Percentiles rank a stretch among this genome's conserved stretches.
Evolutionary conservation across 2,797 vertebrate species (phyloP).

Genomic region (Rhinophrynus dorsalis): DNA sequence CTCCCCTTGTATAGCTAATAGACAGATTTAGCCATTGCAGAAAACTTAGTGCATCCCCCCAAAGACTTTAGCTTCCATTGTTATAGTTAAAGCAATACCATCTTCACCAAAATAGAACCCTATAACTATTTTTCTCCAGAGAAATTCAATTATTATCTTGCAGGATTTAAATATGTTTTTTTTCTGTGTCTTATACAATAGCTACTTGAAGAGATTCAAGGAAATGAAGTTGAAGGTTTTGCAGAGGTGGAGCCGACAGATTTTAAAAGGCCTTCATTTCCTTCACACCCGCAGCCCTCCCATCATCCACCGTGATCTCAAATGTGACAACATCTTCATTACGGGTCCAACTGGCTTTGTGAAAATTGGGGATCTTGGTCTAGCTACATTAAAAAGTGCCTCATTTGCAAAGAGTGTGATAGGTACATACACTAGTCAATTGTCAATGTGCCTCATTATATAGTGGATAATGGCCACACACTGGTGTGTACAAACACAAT

Average conservation of each 20-base stretch:
- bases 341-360: conserved; percentile 94
- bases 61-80: too few species aligned
- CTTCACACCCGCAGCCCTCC: conserved; percentile 93
- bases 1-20: too few species aligned
- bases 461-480: too few species aligned
- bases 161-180: background rate
- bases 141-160: too few species aligned
- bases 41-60: too few species aligned
- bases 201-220: conserved; percentile 94
- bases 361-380: conserved; percentile 94
- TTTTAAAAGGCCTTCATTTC: conserved; percentile 94
- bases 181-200: background rate
- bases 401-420: conserved; percentile 98
- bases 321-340: conserved; percentile 99
- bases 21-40: too few species aligned
- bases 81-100: too few species aligned
- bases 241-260: conserved; percentile 96
- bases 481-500: too few species aligned
- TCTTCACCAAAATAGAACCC: too few species aligned
- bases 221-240: conserved; percentile 97
- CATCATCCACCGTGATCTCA: conserved; percentile 96
- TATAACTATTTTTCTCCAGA: too few species aligned
- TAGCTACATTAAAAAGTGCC: conserved; percentile 93
- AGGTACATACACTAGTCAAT: conserved; percentile 64
- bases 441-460: background rate